Base-by-base conservation (phyloP, 2,888 invertebrate genomes). In the Gari tellinella region DNA sequence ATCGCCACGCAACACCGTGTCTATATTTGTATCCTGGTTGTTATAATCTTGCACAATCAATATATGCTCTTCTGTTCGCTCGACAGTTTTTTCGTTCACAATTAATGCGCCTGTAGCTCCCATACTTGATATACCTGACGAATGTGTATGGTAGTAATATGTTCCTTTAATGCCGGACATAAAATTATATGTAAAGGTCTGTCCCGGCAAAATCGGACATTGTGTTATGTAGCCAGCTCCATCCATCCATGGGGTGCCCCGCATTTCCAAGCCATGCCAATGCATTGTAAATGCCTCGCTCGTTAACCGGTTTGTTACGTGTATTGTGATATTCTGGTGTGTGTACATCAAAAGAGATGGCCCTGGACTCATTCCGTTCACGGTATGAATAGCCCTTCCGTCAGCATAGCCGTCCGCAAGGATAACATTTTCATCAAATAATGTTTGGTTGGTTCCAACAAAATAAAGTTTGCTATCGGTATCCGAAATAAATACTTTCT, bases 181-280 rank as follows among this genome's bases (percentile, higher is more conserved):
- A 46, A 85, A 83, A 23, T 66, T 53, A 62, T 87, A 87, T 14
- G 77, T 75, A 63, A 80, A 86, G 1, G 60, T 67, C 55, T 82
- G 80, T 2, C 80, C 77, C 4, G 86, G 83, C 2, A 75, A 57
- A 26, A 86, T 84, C 1, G 87, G 85, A 57, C 87, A 87, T 55
- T 88, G 87, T 0, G 87, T 83, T 21, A 88, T 63, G 43, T 75
- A 83, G 0, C 83, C 72, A n/a, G 83, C 83, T 0, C 88, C 88
- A 67, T 88, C 88, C 85, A 86, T 86, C 79, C 80, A 88, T 10
- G 84, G 82, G 12, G 83, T 85, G 10, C 72, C 78, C 2, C 43
- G 37, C 74, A 82, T 80, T 21, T 70, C 72, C n/a, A 87, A 61
- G 1, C 88, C 88, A 61, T 88, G 87, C 84, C 84, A 87, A 68